Percentiles rank a stretch among this genome's conserved stretches.
Evolutionary conservation across 2,888 invertebrate species (phyloP).

Genomic region (Folsomia manolachei): DNA sequence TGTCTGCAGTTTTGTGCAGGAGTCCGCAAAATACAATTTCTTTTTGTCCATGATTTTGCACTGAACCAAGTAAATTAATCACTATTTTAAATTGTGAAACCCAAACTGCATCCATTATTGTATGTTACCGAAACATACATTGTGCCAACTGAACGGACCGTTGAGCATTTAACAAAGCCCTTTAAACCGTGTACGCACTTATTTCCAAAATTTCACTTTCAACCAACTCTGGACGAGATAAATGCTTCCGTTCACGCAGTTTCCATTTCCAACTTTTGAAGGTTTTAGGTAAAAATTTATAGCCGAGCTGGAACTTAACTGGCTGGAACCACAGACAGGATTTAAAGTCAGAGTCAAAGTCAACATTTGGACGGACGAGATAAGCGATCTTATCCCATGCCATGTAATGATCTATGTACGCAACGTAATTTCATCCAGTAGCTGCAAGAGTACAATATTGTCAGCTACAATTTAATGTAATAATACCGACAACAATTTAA

Average conservation of each 20-base stretch:
- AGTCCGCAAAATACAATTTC: no score
- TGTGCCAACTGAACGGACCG: background rate
- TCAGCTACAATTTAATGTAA: no score
- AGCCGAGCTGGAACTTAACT: background rate
- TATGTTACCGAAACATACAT: no score
- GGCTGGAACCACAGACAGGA: background rate
- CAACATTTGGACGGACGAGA: background rate
- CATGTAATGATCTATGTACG: no score
- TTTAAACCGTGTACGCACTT: background rate
- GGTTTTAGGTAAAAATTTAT: constrained; percentile 28
- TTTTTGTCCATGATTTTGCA: no score
- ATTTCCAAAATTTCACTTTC: constrained; percentile 18
- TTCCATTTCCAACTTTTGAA: constrained; percentile 19
- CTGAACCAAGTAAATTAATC: no score
- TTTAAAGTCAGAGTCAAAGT: background rate
- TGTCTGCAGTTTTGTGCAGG: no score
- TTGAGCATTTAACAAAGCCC: background rate
- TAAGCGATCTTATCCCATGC: background rate
- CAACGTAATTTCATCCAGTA: no score
- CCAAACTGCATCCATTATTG: no score
- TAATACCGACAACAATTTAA: no score
- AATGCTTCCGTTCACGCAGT: constrained; percentile 36
- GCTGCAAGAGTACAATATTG: no score
- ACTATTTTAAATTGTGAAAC: no score
- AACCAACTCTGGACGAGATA: constrained; percentile 16